A percentile compares a stretch with the other conserved stretches of the same genome.
Evolutionary conservation across 2,113 vertebrate species (phyloP).

Genomic region (Amphiprion percula): DNA sequence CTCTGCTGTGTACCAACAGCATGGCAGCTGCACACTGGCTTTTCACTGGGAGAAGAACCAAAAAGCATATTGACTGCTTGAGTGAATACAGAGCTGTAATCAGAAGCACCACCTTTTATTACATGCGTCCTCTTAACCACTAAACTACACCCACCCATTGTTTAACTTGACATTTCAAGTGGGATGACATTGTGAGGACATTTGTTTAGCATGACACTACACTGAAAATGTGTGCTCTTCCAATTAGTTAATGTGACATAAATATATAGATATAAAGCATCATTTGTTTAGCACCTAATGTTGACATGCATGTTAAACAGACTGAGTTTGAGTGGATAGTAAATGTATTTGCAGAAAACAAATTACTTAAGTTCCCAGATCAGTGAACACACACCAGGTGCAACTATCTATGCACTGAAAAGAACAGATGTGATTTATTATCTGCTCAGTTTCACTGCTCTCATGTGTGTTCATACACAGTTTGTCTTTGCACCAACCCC

Average conservation of each 20-base stretch:
- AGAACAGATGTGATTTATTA: conserved; percentile 29
- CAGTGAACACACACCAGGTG: conserved; percentile 29
- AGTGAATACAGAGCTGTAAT: background rate
- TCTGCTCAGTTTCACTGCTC: conserved; percentile 1
- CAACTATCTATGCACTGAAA: conserved; percentile 1
- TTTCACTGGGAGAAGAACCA: background rate
- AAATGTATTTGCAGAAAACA: conserved; percentile 25
- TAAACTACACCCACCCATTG: background rate
- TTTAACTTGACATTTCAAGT: background rate
- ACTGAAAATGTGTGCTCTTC: background rate
- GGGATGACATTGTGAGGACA: background rate
- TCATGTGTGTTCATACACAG: background rate
- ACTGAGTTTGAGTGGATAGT: conserved; percentile 13
- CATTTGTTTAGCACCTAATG: background rate
- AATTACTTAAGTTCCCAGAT: conserved; percentile 14
- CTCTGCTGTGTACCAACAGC: background rate
- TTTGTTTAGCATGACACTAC: background rate
- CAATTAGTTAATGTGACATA: conserved; percentile 19
- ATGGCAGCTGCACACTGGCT: background rate
- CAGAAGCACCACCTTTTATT: background rate
- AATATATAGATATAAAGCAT: background rate
- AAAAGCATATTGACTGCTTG: too few species aligned
- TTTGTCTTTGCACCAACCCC: background rate
- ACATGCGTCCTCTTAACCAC: background rate
- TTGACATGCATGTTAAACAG: conserved; percentile 11